Percentiles rank a stretch among this genome's conserved stretches.
Evolutionary conservation across 2,113 vertebrate species (phyloP).

Genomic region (Poicephalus gulielmi): DNA sequence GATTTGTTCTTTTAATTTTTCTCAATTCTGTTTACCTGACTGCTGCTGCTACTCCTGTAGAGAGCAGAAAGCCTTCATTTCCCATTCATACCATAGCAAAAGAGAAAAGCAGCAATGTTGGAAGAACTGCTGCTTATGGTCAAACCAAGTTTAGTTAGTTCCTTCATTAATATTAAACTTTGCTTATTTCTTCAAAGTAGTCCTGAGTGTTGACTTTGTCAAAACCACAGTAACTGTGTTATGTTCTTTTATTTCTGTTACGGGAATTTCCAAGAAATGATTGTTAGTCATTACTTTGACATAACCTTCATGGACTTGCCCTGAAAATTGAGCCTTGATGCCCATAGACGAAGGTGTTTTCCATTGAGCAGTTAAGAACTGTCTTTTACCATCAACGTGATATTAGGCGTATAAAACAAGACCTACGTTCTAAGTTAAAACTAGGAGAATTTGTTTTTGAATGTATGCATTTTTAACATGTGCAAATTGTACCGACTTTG

Average conservation of each 20-base stretch:
- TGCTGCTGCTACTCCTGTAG: not conserved
- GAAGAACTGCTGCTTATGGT: not conserved
- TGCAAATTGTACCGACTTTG: not conserved
- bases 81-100: not conserved
- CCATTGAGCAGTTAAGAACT: not conserved
- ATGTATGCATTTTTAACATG: not conserved
- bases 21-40: not conserved
- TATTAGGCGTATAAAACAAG: not conserved
- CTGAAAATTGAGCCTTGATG: not conserved
- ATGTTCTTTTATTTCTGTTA: not conserved
- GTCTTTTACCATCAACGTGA: not conserved
- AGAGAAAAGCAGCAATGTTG: not conserved
- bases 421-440: not conserved
- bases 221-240: not conserved
- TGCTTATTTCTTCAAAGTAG: not conserved
- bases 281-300: constrained; percentile 23
- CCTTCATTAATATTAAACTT: not conserved
- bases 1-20: not conserved
- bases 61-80: not conserved
- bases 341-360: not conserved
- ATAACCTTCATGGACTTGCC: not conserved
- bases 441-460: not conserved
- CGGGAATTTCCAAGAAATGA: not conserved
- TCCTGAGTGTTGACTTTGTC: not conserved
- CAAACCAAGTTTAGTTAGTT: not conserved